Base-by-base conservation (phyloP, 1,140 invertebrate species). In the Bicyclus anynana region DNA sequence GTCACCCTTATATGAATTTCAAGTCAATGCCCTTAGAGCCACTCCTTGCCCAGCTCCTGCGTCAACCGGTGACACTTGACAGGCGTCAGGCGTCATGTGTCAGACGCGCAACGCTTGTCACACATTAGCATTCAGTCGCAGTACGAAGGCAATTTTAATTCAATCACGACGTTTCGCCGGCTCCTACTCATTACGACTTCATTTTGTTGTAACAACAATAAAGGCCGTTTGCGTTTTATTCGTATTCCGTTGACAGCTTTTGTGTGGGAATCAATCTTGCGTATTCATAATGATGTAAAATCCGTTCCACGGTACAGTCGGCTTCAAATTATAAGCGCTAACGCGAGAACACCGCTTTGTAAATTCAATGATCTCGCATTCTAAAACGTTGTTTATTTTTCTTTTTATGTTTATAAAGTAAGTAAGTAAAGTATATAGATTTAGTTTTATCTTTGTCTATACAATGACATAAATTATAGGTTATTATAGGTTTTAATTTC, bases 151-250 rank as follows among this genome's bases (percentile, higher is more conserved):
- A 77, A 85, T 82, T 87, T 85, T 80, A 82, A 85, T 87, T 87
- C 77, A 83, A 83, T 83, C 77, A 74, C 69, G 71, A 81, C 79
- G 74, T 77, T 79, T 71, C 61, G 63, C 56, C 53, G 58, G 70
- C 66, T 67, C 66, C 73, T 72, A 74, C 81, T 86, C 81, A 88
- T 88, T 86, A 86, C 74, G 78, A 72, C 82, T 88, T 84, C 77
- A 88, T 88, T 88, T 88, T 86, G 74, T 85, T 84, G 67, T 84
- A 80, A 84, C 80, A 84, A 87, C 80, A 84, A 86, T 80, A 70
- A 75, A 67, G 62, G 56, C 61, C 72, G 61, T 69, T 74, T 67
- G 74, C 75, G 66, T 78, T 81, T 75, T 72, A 80, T 81, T 80
- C 79, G 66, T 65, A 58, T 60, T 44, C 62, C 38, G 63, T 75